Evolutionary conservation across 2,888 invertebrate genomes (phyloP).

Genomic region (Fissipunctia ypsillon): DNA sequence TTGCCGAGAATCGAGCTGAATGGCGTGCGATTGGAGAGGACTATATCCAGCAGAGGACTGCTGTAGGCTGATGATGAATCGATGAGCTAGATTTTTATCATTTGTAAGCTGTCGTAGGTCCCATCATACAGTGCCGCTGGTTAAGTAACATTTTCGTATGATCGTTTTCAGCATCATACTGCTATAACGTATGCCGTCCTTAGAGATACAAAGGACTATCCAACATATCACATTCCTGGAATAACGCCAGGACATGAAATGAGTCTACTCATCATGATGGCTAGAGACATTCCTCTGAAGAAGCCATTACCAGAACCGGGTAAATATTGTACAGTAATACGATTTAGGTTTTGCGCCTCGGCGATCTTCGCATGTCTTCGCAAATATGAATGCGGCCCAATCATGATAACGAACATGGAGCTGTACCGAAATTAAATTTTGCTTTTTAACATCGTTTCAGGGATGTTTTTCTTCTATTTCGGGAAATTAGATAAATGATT

Average conservation of each 20-base stretch:
- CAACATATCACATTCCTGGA: conserved; percentile 80
- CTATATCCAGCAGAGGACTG: no score
- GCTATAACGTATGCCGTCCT: conserved; percentile 69
- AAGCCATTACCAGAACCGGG: conserved; percentile 87
- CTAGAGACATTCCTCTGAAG: conserved; percentile 83
- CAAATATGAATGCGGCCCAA: not conserved
- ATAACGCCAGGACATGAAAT: conserved; percentile 83
- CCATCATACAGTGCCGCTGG: not conserved
- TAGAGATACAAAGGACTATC: conserved; percentile 75
- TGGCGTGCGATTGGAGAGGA: no score
- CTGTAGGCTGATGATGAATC: no score
- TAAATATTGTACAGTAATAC: not conserved
- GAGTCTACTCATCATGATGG: conserved; percentile 78
- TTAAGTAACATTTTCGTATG: not conserved
- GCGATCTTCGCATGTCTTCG: not conserved
- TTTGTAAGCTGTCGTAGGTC: not conserved
- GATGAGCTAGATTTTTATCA: not conserved
- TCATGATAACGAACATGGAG: not conserved
- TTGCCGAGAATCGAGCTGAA: no score
- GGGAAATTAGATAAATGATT: not conserved
- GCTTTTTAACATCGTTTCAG: not conserved
- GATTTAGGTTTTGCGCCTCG: not conserved
- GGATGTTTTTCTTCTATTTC: not conserved
- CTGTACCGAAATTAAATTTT: not conserved
- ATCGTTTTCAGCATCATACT: conserved; percentile 69